These are phyloP conservation scores for Ennomos quercinarius DNA, from an alignment of 2,888 invertebrate species.

Conservation along the genomic window DNA sequence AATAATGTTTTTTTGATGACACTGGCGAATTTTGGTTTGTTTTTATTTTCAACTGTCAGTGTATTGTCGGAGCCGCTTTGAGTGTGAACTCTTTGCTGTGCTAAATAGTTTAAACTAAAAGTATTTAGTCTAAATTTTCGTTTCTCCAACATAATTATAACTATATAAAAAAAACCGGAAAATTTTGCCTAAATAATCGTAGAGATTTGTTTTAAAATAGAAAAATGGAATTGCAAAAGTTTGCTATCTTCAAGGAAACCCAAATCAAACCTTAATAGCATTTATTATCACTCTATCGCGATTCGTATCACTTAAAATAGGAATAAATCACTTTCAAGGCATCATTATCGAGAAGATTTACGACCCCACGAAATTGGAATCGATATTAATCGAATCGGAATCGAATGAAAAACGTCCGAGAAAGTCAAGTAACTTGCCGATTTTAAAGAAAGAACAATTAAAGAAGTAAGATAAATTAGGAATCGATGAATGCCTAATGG, in stretches of 20 bases:
- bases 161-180: too few species aligned
- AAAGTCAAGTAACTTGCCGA: constrained; percentile 59
- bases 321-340: constrained; percentile 44
- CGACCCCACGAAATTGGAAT: constrained; percentile 62
- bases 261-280: constrained; percentile 20
- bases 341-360: constrained; percentile 61
- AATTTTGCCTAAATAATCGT: too few species aligned
- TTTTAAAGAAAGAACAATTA: constrained; percentile 75
- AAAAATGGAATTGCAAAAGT: constrained; percentile 4
- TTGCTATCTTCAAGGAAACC: constrained; percentile 7
- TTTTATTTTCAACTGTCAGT: constrained; percentile 16
- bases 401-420: constrained; percentile 54
- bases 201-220: too few species aligned
- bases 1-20: constrained; percentile 37
- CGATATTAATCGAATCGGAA: constrained; percentile 58
- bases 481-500: constrained; percentile 83
- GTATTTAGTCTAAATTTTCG: too few species aligned
- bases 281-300: constrained; percentile 22
- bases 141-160: too few species aligned
- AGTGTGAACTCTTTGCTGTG: constrained; percentile 5
- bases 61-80: not conserved
- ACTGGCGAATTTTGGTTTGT: constrained; percentile 48
- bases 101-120: too few species aligned
- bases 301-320: constrained; percentile 40
- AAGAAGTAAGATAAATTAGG: constrained; percentile 79